Evolutionary conservation across 2,797 vertebrate genomes (phyloP).

Genomic region (Muscicapa striata): DNA sequence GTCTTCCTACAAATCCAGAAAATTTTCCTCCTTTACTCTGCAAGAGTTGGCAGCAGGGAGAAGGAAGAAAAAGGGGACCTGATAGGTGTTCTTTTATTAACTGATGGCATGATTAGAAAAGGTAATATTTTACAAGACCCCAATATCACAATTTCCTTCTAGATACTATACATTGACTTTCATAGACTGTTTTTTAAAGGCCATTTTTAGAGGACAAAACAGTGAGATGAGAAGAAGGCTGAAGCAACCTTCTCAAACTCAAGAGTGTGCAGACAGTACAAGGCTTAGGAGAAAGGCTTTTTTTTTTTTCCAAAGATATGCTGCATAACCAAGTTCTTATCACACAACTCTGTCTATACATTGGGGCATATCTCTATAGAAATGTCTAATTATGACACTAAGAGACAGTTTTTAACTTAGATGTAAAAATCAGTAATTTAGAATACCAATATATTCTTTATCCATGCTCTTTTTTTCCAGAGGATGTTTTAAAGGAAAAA

Average conservation of each 20-base stretch:
- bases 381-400: background rate
- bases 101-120: background rate
- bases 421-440: slow-evolving; percentile 49
- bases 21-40: too few species aligned
- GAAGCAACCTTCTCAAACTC: slow-evolving; percentile 29
- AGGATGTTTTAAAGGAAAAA: slow-evolving; percentile 60
- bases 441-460: slow-evolving; percentile 26
- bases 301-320: slow-evolving; percentile 36
- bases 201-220: slow-evolving; percentile 59
- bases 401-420: slow-evolving; percentile 43
- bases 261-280: slow-evolving; percentile 39
- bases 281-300: slow-evolving; percentile 53
- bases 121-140: background rate
- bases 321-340: slow-evolving; percentile 36
- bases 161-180: background rate
- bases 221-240: background rate
- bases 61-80: background rate
- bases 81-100: background rate
- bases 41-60: background rate
- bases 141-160: background rate
- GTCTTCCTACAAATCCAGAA: background rate
- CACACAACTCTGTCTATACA: slow-evolving; percentile 28
- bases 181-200: slow-evolving; percentile 34
- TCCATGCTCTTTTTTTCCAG: slow-evolving; percentile 6
- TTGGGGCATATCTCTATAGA: slow-evolving; percentile 11